Percentiles rank a stretch among this genome's conserved stretches.
Evolutionary conservation across 1,140 invertebrate genomes (phyloP).

Genomic region (Himalopsyche phryganea): DNA sequence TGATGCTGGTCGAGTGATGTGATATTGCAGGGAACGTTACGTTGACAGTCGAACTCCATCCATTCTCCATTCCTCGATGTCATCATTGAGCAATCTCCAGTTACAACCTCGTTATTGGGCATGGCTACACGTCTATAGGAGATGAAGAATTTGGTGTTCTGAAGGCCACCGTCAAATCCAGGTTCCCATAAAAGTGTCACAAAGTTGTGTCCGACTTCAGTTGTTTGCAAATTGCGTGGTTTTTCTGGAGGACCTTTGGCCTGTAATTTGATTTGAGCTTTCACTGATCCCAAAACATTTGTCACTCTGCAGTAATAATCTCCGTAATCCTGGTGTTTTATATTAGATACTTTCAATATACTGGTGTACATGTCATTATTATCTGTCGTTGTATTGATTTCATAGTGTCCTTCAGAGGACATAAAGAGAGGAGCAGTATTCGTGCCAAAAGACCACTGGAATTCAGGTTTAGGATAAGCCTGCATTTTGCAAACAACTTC

Average conservation of each 20-base stretch:
- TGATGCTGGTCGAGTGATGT: conserved; percentile 78
- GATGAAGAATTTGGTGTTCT: conserved; percentile 82
- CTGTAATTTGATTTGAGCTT: conserved; percentile 75
- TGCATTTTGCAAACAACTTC: conserved; percentile 84
- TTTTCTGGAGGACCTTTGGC: conserved; percentile 81
- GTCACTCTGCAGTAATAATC: conserved; percentile 83
- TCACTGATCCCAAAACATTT: conserved; percentile 72
- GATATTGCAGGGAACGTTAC: conserved; percentile 83
- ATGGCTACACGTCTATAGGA: conserved; percentile 63
- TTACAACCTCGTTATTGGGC: conserved; percentile 56
- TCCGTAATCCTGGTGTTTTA: conserved; percentile 79
- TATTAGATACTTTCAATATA: conserved; percentile 69
- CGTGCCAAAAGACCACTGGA: conserved; percentile 83
- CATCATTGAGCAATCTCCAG: conserved; percentile 60
- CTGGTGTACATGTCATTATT: conserved; percentile 84
- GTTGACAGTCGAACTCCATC: conserved; percentile 79
- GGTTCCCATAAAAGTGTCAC: conserved; percentile 79
- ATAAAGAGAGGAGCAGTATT: conserved; percentile 68
- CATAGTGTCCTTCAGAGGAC: conserved; percentile 80
- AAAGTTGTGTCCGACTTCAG: conserved; percentile 69
- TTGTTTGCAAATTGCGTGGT: conserved; percentile 66
- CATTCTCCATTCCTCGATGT: conserved; percentile 62
- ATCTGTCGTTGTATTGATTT: conserved; percentile 74
- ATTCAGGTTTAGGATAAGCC: conserved; percentile 87
- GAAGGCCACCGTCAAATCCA: conserved; percentile 84